phyloP scores from a whole-genome alignment of 2,113 vertebrate species.

The Podocnemis expansa region DNA sequence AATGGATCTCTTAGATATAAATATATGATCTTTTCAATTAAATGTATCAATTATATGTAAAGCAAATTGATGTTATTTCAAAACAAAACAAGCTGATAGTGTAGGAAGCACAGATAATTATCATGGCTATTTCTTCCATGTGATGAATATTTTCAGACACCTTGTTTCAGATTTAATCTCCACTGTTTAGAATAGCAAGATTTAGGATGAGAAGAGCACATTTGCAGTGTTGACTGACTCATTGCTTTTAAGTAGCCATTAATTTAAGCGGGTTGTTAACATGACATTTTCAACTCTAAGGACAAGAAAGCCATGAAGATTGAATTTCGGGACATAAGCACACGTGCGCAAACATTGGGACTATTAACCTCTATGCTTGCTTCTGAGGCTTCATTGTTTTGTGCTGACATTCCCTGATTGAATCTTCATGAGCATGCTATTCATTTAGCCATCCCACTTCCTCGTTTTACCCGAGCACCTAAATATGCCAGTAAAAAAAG shows the following conservation, averaged over 20 bases:
- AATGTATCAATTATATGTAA: background rate
- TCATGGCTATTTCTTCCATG: background rate
- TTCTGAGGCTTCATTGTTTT: slow-evolving; percentile 67
- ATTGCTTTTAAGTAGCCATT: background rate
- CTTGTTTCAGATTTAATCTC: background rate
- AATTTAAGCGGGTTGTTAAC: slow-evolving; percentile 35
- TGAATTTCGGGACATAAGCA: slow-evolving; percentile 39
- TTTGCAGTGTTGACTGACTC: background rate
- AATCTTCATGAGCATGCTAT: slow-evolving; percentile 54
- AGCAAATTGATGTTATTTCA: background rate
- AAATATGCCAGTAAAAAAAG: slow-evolving; percentile 67
- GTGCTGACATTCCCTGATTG: slow-evolving; percentile 58
- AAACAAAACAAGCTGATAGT: background rate
- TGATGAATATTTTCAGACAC: background rate
- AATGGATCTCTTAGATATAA: background rate
- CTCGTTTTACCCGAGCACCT: slow-evolving; percentile 58
- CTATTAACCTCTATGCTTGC: slow-evolving; percentile 56
- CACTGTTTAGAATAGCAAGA: background rate
- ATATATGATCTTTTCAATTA: background rate
- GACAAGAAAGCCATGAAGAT: slow-evolving; percentile 50
- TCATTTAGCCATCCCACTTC: slow-evolving; percentile 69
- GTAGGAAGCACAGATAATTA: background rate
- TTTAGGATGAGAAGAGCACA: background rate
- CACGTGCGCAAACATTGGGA: slow-evolving; percentile 62
- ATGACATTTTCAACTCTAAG: slow-evolving; percentile 31